Evolutionary conservation across 2,113 vertebrate genomes (phyloP).

Genomic region (Sterrhoptilus dennistouni): DNA sequence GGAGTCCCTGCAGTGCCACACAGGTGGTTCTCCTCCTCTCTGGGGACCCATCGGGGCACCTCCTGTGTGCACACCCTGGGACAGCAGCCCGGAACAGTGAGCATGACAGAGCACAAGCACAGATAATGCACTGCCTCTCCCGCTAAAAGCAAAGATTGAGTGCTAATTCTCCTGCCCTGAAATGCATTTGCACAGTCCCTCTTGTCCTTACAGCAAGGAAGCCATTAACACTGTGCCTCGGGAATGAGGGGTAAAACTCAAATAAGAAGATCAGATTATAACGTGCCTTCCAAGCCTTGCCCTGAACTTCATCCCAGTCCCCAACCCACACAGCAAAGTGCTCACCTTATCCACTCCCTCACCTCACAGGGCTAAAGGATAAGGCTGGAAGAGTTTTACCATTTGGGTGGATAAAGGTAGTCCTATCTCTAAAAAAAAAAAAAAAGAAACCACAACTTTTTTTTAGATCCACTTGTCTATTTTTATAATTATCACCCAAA

Average conservation of each 20-base stretch:
- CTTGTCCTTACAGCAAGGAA: not conserved
- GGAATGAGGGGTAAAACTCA: not conserved
- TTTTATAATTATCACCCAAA: not conserved
- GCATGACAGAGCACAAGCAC: not conserved
- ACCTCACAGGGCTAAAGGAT: not conserved
- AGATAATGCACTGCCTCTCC: not conserved
- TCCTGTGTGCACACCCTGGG: not conserved
- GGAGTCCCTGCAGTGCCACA: not conserved
- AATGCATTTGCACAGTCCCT: not conserved
- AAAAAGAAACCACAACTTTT: not conserved
- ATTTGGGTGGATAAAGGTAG: not conserved
- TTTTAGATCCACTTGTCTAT: not conserved
- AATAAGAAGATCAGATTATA: not conserved
- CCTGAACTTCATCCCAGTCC: not conserved
- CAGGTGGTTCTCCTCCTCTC: too few relatives aligned
- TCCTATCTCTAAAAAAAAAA: too few relatives aligned
- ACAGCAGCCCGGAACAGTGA: not conserved
- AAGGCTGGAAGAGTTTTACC: not conserved
- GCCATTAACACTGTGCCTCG: not conserved
- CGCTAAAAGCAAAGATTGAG: not conserved
- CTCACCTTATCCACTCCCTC: not conserved
- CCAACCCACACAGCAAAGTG: fast-evolving
- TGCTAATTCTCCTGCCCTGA: not conserved
- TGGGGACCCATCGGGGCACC: not conserved
- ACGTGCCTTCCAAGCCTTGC: not conserved